Conservation (phyloP, 2,797 vertebrate genomes). For the Enteromius afrohamiltoni region DNA sequence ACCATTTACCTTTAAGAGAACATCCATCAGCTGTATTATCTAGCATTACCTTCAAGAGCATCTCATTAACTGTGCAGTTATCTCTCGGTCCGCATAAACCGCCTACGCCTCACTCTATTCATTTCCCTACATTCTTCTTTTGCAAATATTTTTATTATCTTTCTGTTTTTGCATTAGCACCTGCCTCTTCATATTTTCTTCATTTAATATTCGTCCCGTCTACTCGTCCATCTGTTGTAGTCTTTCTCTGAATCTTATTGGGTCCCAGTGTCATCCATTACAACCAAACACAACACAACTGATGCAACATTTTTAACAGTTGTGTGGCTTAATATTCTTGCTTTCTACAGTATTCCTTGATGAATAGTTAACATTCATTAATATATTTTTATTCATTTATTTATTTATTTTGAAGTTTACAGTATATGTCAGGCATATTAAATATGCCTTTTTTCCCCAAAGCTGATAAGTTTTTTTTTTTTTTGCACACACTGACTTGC, state of each 20-base stretch:
- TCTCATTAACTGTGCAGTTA: constrained; percentile 33
- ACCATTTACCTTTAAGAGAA: constrained; percentile 44
- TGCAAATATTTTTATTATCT: not conserved
- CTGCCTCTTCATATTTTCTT: not conserved
- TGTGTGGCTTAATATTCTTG: not conserved
- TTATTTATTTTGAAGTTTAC: not conserved
- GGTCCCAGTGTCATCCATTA: constrained; percentile 13
- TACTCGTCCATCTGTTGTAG: constrained; percentile 34
- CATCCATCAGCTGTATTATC: constrained; percentile 46
- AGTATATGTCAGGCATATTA: not conserved
- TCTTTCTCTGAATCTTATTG: constrained; percentile 11
- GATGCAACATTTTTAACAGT: not conserved
- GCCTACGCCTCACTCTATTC: constrained; percentile 12
- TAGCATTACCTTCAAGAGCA: constrained; percentile 34
- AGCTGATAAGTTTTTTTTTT: too few species aligned
- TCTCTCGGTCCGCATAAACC: not conserved
- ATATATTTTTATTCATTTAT: too few species aligned
- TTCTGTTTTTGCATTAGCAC: constrained; percentile 4
- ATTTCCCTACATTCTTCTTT: constrained; percentile 42
- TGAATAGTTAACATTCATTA: not conserved
- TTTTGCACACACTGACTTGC: not conserved
- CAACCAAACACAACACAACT: constrained; percentile 22
- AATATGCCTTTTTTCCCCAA: not conserved
- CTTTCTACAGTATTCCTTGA: not conserved
- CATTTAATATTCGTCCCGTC: not conserved